These are phyloP conservation scores for Teleogryllus occipitalis DNA, from an alignment of 1,140 invertebrate species.

Conservation along the genomic window DNA sequence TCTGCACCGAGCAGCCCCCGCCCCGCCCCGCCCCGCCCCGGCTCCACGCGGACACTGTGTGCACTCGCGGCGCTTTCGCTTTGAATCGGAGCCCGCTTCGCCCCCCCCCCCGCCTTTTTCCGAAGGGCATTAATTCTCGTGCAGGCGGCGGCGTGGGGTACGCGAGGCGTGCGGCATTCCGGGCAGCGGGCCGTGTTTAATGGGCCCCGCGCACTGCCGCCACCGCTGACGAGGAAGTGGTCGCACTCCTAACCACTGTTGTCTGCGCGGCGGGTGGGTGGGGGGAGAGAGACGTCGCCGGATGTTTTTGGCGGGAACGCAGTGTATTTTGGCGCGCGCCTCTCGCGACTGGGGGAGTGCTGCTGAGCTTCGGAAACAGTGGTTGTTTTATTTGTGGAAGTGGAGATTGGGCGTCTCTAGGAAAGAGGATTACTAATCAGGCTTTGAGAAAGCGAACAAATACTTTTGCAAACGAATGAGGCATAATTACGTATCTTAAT, in stretches of 20 bases:
- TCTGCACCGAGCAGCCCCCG: neutral
- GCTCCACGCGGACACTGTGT: neutral
- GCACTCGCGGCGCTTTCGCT: too few relatives aligned
- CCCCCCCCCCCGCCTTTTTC: neutral
- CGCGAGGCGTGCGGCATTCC: neutral
- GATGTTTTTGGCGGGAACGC: neutral
- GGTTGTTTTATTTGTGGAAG: too few relatives aligned
- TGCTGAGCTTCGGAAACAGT: too few relatives aligned
- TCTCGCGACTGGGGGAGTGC: neutral
- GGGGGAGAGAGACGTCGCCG: neutral
- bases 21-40: too few relatives aligned
- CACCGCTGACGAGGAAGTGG: neutral
- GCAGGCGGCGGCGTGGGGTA: too few relatives aligned
- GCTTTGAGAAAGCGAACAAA: too few relatives aligned
- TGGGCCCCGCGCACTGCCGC: neutral
- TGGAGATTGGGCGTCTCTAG: too few relatives aligned
- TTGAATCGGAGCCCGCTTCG: neutral
- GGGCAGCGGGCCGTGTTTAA: neutral
- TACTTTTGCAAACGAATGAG: too few relatives aligned
- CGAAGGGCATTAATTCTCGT: neutral
- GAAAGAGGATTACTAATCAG: too few relatives aligned
- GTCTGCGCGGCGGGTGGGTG: too few relatives aligned
- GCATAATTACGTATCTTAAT: too few relatives aligned
- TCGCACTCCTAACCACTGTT: neutral
- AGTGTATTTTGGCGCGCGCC: neutral